Evolutionary conservation across 2,888 invertebrate species (phyloP).

Genomic region (Pasiphila rectangulata): DNA sequence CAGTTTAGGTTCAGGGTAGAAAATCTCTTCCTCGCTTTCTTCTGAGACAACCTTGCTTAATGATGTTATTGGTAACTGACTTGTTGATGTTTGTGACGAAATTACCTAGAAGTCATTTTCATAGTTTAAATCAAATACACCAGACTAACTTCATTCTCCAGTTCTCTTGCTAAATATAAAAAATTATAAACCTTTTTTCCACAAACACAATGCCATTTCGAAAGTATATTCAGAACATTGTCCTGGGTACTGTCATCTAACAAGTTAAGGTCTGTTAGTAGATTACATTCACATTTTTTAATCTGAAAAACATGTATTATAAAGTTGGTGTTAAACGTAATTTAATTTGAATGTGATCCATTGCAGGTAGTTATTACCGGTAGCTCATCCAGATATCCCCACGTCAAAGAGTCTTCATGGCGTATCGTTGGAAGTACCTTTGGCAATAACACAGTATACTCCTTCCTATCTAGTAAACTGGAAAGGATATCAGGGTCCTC

Average conservation of each 20-base stretch:
- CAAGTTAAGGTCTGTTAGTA: slow-evolving; percentile 59
- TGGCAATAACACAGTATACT: slow-evolving; percentile 62
- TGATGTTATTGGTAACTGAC: slow-evolving; percentile 54
- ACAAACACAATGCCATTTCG: slow-evolving; percentile 72
- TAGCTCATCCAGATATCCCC: slow-evolving; percentile 63
- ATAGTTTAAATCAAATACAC: too few relatives aligned
- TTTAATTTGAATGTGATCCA: neutral
- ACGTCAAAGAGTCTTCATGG: slow-evolving; percentile 54
- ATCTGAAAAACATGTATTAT: too few relatives aligned
- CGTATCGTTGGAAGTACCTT: slow-evolving; percentile 59
- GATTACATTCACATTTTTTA: slow-evolving; percentile 72
- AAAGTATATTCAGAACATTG: slow-evolving; percentile 63
- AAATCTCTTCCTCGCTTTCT: slow-evolving; percentile 38
- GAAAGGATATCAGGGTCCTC: slow-evolving; percentile 52
- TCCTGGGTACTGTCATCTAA: slow-evolving; percentile 68
- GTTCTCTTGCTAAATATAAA: neutral
- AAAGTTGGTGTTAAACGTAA: too few relatives aligned
- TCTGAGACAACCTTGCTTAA: slow-evolving; percentile 41
- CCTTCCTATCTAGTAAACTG: slow-evolving; percentile 48
- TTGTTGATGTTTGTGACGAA: slow-evolving; percentile 67
- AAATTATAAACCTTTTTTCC: slow-evolving; percentile 59
- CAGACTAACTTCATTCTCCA: too few relatives aligned
- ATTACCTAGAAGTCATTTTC: slow-evolving; percentile 45
- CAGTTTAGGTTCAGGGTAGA: slow-evolving; percentile 55
- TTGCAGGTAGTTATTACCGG: slow-evolving; percentile 43